phyloP scores from a whole-genome alignment of 1,140 invertebrate genomes.

The Neodiprion virginianus region DNA sequence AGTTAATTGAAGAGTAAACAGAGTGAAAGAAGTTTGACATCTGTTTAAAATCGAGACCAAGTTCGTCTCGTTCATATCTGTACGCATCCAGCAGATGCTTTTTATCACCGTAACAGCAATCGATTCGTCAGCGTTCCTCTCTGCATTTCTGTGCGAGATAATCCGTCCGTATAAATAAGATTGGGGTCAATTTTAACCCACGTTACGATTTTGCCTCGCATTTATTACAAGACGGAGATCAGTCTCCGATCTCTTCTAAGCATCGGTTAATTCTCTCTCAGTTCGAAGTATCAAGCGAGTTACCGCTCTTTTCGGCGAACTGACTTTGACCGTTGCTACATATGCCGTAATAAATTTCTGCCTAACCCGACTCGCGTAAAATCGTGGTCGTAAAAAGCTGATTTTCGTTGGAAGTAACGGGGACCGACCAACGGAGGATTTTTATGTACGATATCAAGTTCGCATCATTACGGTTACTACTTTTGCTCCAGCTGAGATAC shows the following conservation, averaged over 20 bases:
- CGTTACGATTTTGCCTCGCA: too few relatives aligned
- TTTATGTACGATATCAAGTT: conserved; percentile 3
- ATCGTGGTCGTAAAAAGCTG: background rate
- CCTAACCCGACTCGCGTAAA: background rate
- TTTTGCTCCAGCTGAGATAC: background rate
- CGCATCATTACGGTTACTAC: conserved; percentile 4
- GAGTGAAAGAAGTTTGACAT: background rate
- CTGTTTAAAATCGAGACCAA: conserved; percentile 14
- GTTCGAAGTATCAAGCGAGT: too few relatives aligned
- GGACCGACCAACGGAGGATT: background rate
- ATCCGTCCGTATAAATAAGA: too few relatives aligned
- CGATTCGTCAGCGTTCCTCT: conserved; percentile 25
- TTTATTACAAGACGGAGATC: too few relatives aligned
- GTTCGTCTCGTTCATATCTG: conserved; percentile 18
- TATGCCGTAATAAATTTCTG: too few relatives aligned
- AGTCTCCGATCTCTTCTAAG: too few relatives aligned
- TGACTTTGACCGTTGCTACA: background rate
- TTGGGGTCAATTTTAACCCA: too few relatives aligned
- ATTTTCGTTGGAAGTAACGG: background rate
- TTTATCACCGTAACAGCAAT: conserved; percentile 24
- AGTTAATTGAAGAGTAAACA: background rate
- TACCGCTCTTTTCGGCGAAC: background rate
- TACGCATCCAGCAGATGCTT: background rate
- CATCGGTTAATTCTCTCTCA: too few relatives aligned
- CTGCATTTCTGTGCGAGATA: too few relatives aligned